A percentile compares a stretch with the other conserved stretches of the same genome.
phyloP scores from a whole-genome alignment of 1,140 invertebrate genomes.

The Oedothorax gibbosus region DNA sequence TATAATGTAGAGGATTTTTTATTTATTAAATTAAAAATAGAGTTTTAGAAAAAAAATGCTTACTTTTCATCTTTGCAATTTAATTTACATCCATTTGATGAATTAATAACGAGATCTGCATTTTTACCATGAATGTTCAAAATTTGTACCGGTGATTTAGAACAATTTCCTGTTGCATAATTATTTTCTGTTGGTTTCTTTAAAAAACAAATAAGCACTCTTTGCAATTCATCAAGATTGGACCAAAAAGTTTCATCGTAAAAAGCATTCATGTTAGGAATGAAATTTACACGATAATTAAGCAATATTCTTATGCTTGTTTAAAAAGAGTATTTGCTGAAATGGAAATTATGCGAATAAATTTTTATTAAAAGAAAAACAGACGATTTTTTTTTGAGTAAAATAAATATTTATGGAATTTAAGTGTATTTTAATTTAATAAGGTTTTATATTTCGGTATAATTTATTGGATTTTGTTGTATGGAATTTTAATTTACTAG shows the following conservation, averaged over 20 bases:
- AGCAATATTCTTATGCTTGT: too few species aligned
- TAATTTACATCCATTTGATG: neutral
- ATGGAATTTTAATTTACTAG: too few species aligned
- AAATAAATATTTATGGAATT: too few species aligned
- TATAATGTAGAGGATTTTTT: neutral
- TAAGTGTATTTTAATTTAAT: too few species aligned
- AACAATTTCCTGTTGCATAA: neutral
- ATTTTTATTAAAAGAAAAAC: too few species aligned
- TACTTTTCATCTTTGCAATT: neutral
- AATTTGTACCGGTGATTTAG: neutral
- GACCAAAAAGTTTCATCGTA: constrained; percentile 24
- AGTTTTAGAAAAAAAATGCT: neutral
- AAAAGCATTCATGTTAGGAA: neutral
- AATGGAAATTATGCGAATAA: too few species aligned
- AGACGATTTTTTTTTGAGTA: too few species aligned
- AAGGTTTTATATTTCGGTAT: too few species aligned
- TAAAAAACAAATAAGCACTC: neutral
- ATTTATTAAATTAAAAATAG: neutral
- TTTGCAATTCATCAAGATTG: constrained; percentile 9
- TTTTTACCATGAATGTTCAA: neutral
- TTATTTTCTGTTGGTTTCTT: neutral
- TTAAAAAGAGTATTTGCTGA: too few species aligned
- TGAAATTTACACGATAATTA: too few species aligned
- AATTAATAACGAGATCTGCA: neutral
- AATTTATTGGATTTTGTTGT: too few species aligned